Percentiles rank a stretch among this genome's conserved stretches.
These are phyloP conservation scores for Hirundo rustica DNA, from an alignment of 2,797 vertebrate species.

Conservation along the genomic window DNA sequence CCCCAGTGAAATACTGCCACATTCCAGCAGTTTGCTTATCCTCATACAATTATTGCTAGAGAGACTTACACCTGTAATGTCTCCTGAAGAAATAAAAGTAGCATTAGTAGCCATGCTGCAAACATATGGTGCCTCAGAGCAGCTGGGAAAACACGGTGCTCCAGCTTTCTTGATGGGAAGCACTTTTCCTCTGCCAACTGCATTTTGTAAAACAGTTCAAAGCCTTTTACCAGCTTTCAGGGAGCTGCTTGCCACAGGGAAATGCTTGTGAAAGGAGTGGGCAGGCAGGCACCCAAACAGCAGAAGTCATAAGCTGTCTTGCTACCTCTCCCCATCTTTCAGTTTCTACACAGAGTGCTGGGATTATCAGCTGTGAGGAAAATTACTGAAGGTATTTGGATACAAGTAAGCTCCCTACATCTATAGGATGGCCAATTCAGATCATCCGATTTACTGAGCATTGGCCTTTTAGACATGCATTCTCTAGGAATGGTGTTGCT, in stretches of 20 bases:
- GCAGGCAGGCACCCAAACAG: conserved; percentile 67
- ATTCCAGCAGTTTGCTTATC: background rate
- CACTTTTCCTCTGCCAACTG: conserved; percentile 56
- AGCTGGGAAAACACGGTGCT: conserved; percentile 60
- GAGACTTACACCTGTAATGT: background rate
- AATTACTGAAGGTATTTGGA: background rate
- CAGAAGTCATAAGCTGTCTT: conserved; percentile 40
- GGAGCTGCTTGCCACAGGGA: conserved; percentile 60
- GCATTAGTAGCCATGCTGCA: conserved; percentile 39
- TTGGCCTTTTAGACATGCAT: background rate
- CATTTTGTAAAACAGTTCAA: conserved; percentile 69
- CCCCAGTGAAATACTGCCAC: background rate
- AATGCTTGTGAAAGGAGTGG: conserved; percentile 63
- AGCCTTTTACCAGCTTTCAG: conserved; percentile 68
- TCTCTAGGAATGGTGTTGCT: background rate
- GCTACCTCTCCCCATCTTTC: conserved; percentile 2
- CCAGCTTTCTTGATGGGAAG: conserved; percentile 62
- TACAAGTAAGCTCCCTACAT: background rate
- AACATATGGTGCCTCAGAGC: conserved; percentile 55
- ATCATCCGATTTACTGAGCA: background rate
- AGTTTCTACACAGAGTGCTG: background rate
- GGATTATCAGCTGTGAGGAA: background rate
- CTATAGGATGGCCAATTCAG: background rate
- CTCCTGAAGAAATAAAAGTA: conserved; percentile 35
- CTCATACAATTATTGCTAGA: background rate